Base-by-base conservation (phyloP, 2,888 invertebrate genomes). In the Aelia acuminata region DNA sequence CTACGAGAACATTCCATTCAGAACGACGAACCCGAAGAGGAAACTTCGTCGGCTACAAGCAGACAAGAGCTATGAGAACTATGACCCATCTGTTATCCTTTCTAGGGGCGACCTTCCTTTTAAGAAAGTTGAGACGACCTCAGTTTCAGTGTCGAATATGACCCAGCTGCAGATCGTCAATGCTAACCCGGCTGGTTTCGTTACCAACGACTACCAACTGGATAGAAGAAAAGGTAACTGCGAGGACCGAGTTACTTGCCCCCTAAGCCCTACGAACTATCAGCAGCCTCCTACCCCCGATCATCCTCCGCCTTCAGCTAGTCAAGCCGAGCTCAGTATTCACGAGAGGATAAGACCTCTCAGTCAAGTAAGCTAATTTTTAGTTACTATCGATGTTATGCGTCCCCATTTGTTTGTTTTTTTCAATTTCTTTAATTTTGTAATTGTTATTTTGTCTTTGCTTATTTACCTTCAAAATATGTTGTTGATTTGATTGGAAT, bases 201-300 rank as follows among this genome's bases (percentile, higher is more conserved):
- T 93, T 91, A 93, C 94, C 89, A 93, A 93, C 18, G 86, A 86
- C 18, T 91, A 92, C 94, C 48, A 93, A 93, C 89, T 95, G 94
- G 53, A 92, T 50, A 75, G 94, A 90, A 92, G 91, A 75, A 88
- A 89, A 84, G 88, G 88, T 49, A 90, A 90, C 43, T 89, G 89
- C 18, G 89, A 84, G 22, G 88, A 88, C 39, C 88, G 88, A 18
- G 89, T 87, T 84, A 90, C 94, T 91, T 92, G 94, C 91, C 98
- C 98, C 0, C 93, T 96, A 91, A 97, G 97, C 91, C 98, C 98
- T 35, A 97, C 97, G 85, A 96, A 97, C 92, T 98, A 98, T 91
- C 94, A 95, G 87, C 98, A 98, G 92, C 98, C 98, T 20, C 97
- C 98, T 18, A 98, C 98, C 20, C 98, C 98, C 0, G 98, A 98